Evolutionary conservation across 2,797 vertebrate species (phyloP).

Genomic region (Argentina silus): DNA sequence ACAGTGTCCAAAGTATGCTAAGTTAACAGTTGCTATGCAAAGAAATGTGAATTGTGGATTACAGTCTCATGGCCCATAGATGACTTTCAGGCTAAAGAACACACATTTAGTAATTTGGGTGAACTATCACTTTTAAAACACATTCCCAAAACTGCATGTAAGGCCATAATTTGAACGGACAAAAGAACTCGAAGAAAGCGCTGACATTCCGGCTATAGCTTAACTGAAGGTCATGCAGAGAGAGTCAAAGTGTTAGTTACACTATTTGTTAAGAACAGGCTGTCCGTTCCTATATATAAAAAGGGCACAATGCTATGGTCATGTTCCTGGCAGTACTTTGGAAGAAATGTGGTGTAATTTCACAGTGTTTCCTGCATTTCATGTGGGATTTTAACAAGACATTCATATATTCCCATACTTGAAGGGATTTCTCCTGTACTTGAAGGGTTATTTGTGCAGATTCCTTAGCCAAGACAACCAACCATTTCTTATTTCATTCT

Average conservation of each 20-base stretch:
- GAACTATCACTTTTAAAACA: not conserved
- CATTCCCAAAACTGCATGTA: not conserved
- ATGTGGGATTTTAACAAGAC: not conserved
- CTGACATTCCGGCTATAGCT: not conserved
- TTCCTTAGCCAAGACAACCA: not conserved
- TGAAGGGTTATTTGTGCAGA: not conserved
- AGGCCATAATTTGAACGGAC: not conserved
- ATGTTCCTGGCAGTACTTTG: not conserved
- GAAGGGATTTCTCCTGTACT: not conserved
- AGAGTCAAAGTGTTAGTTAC: not conserved
- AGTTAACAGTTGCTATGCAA: too few relatives aligned
- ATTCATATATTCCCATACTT: not conserved
- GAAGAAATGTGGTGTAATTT: conserved; percentile 4
- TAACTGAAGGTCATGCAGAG: not conserved
- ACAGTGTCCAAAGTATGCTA: too few relatives aligned
- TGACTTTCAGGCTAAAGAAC: too few relatives aligned
- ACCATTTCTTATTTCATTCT: not conserved
- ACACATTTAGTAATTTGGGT: too few relatives aligned
- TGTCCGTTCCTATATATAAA: not conserved
- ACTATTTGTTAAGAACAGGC: not conserved
- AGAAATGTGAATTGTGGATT: too few relatives aligned
- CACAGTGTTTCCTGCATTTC: not conserved
- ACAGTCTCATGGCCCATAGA: too few relatives aligned
- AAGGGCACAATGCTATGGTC: not conserved
- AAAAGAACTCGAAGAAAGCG: not conserved